These are phyloP conservation scores for Thoracochromis brauschi DNA, from an alignment of 2,113 vertebrate species.

Conservation along the genomic window DNA sequence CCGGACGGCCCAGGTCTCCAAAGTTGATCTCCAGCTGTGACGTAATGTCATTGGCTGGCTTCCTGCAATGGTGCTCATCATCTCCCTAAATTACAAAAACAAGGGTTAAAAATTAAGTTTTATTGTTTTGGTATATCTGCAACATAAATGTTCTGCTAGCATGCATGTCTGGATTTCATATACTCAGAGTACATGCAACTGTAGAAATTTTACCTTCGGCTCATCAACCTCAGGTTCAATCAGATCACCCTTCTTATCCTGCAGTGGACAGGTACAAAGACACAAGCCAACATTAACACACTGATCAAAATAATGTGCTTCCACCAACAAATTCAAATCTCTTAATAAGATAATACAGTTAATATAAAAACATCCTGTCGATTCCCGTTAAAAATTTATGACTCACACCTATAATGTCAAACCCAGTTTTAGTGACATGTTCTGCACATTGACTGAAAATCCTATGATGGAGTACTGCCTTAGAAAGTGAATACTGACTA, in stretches of 20 bases:
- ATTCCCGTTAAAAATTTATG: fast-evolving
- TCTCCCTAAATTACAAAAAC: slow-evolving; percentile 72
- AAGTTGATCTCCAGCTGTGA: slow-evolving; percentile 99
- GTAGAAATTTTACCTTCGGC: slow-evolving; percentile 33
- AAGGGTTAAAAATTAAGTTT: fast-evolving
- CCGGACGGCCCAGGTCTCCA: slow-evolving; percentile 90
- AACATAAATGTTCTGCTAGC: fast-evolving
- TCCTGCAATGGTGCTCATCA: slow-evolving; percentile 93
- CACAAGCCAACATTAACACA: neutral
- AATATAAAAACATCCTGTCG: neutral
- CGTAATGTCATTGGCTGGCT: slow-evolving; percentile 96
- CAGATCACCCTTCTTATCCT: slow-evolving; percentile 55
- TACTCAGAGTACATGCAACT: neutral
- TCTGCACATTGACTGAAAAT: neutral
- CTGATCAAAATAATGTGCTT: neutral
- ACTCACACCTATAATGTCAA: neutral
- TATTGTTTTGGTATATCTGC: neutral
- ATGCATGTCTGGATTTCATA: neutral
- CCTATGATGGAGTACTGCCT: neutral
- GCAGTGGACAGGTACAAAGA: neutral
- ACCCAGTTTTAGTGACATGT: neutral
- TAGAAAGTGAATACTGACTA: neutral
- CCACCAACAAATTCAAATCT: neutral
- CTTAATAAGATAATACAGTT: neutral
- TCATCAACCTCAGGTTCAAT: slow-evolving; percentile 52